A percentile compares a stretch with the other conserved stretches of the same genome.
Conservation (phyloP, 1,140 invertebrate species). For the Drosophila simulans region DNA sequence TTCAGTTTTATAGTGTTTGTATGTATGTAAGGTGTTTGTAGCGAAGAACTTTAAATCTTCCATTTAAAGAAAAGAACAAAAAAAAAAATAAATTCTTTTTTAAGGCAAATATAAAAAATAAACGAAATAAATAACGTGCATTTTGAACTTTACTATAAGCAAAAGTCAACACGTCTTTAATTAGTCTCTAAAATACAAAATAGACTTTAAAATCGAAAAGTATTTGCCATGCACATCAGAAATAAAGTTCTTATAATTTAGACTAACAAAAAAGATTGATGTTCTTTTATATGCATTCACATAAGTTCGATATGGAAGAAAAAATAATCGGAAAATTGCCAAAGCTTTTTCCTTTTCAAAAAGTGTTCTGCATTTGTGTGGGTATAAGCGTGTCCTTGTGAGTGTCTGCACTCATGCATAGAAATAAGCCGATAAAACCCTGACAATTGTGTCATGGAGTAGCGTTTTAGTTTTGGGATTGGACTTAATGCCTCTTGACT, state of each 20-base stretch:
- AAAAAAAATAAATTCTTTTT: too few relatives aligned
- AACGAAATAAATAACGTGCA: background rate
- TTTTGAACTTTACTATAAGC: too few relatives aligned
- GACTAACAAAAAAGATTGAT: slow-evolving; percentile 6
- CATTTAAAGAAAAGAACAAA: background rate
- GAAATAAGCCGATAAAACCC: slow-evolving; percentile 57
- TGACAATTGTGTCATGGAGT: slow-evolving; percentile 59
- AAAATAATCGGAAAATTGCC: slow-evolving; percentile 18
- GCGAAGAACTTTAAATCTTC: slow-evolving; percentile 6
- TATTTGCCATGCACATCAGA: background rate
- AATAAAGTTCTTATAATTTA: background rate
- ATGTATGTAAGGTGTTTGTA: slow-evolving; percentile 2
- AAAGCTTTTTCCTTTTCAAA: slow-evolving; percentile 42
- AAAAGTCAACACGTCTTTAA: background rate
- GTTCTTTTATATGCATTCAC: slow-evolving; percentile 4
- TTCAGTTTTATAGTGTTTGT: slow-evolving; percentile 5
- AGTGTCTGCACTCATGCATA: slow-evolving; percentile 50
- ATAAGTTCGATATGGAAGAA: slow-evolving; percentile 5
- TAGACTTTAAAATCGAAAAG: background rate
- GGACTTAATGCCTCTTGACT: slow-evolving; percentile 59
- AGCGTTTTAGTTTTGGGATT: slow-evolving; percentile 54
- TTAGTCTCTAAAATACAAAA: background rate
- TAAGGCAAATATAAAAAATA: too few relatives aligned
- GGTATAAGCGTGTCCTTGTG: slow-evolving; percentile 9
- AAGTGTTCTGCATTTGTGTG: slow-evolving; percentile 21